Evolutionary conservation across 1,140 invertebrate species (phyloP), one percentile per base, ranked within the genome.

Genomic region (Pectinophora gossypiella): DNA sequence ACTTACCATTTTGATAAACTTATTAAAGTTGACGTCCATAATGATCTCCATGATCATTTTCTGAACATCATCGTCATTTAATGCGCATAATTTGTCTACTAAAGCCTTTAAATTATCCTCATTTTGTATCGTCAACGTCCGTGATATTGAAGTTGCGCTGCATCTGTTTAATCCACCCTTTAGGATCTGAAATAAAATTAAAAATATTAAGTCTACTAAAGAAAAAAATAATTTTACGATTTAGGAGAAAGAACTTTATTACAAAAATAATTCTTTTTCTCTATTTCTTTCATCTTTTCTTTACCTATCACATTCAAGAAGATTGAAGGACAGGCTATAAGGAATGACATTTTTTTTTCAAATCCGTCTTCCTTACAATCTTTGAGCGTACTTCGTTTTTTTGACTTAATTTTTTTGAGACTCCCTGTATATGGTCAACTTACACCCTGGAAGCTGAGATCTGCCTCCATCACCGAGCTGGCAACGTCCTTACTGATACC

Each of bases 381-480:
- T n/a, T n/a, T n/a, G n/a, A n/a, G n/a, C n/a, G n/a, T n/a, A n/a
- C n/a, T n/a, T n/a, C n/a, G n/a, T n/a, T n/a, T n/a, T n/a, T n/a
- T n/a, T n/a, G n/a, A n/a, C n/a, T n/a, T n/a, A n/a, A n/a, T n/a
- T n/a, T n/a, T n/a, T n/a, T n/a, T n/a, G n/a, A n/a, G n/a, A n/a
- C n/a, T n/a, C n/a, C n/a, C n/a, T n/a, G n/a, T n/a, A n/a, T n/a
- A n/a, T n/a, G n/a, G n/a, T n/a, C 2, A 72, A 88, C 89, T 88
- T 70, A 91, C 90, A 20, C 89, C 88, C 73, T 87, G 66, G 19
- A 91, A 79, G 56, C 86, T 89, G 16, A 91, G 70, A 21, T 87
- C 81, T 3, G 89, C 78, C n/a, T 73, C 58, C 61, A 91, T 78
- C 16, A 91, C 47, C 40, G 72, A 82, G 19, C 88, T 72, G 12